Evolutionary conservation across 2,113 vertebrate genomes (phyloP), one percentile per base, ranked within the genome.

Genomic region (Rhodinocichla rosea): DNA sequence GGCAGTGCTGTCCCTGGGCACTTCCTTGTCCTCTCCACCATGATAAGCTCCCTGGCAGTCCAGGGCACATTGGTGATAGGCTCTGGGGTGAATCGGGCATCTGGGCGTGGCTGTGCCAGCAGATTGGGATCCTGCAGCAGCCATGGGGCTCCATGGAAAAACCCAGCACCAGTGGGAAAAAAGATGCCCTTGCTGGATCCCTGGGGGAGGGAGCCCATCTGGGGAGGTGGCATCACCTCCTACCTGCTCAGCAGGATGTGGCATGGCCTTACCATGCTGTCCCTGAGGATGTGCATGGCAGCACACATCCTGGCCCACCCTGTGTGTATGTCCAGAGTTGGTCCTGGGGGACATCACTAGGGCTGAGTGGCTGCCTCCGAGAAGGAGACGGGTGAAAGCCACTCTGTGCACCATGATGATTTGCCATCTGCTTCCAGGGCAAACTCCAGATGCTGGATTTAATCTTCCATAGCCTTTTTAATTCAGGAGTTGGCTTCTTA

Each of bases 381-480:
- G 53, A 70, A 90, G 79, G 73, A 94, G 90, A 60, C 1, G 22
- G 87, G 92, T 83, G 93, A 94, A 83, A 95, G 92, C 59, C 79
- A 52, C 82, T 90, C 82, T 9, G 55, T 83, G 90, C 12, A 13
- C 93, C 76, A 68, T 60, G 85, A 78, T 45, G 90, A 88, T 77
- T 80, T 0, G 0, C 94, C 90, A 94, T 96, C 95, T 97, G 94
- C 90, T 96, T 90, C 88, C 83, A 89, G 79, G 88, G 88, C 79
- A 85, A 88, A 52, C 81, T 96, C 94, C 95, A 96, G 92, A 88
- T 96, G 95, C 90, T 95, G 95, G 68, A 79, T 96, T 96, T 96
- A 94, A 94, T 97, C 88, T 95, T 94, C 92, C 93, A 81, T 96
- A 87, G 79, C 90, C 73, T 96, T 95, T 94, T 88, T 81, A 96